Conservation (phyloP, 1,140 invertebrate species). For the Drosophila prosaltans region DNA sequence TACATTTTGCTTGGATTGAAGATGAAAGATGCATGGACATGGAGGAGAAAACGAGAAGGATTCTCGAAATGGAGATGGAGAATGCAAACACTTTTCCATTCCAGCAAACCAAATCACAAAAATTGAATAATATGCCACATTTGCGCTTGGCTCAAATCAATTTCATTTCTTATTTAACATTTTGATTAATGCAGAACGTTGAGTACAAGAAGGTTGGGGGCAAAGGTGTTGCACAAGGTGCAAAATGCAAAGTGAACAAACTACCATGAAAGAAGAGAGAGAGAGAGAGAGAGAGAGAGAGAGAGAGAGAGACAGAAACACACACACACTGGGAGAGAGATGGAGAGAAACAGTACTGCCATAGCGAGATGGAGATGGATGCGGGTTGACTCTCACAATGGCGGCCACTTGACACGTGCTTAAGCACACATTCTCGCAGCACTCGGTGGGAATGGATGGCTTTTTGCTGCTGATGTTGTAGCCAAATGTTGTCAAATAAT, state of each 20-base stretch:
- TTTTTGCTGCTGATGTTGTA: slow-evolving; percentile 42
- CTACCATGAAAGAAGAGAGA: not conserved
- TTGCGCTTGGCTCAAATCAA: slow-evolving; percentile 66
- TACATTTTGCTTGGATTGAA: not conserved
- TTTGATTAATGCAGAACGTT: slow-evolving; percentile 70
- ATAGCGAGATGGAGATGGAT: slow-evolving; percentile 3
- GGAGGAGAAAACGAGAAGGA: not conserved
- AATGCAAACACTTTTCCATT: slow-evolving; percentile 7
- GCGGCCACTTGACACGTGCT: slow-evolving; percentile 73
- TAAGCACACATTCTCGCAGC: slow-evolving; percentile 33
- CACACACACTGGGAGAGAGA: not conserved
- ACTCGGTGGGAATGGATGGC: slow-evolving; percentile 14
- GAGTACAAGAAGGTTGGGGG: not conserved
- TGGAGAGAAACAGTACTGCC: not conserved
- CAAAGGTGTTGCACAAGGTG: slow-evolving; percentile 37
- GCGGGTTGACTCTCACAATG: slow-evolving; percentile 29
- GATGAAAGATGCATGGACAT: not conserved
- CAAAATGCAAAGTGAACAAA: slow-evolving; percentile 56
- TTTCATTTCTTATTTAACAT: slow-evolving; percentile 78
- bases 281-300: not conserved
- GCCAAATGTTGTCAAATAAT: slow-evolving; percentile 78
- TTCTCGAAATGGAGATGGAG: not conserved
- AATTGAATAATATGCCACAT: slow-evolving; percentile 76
- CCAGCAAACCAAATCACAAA: slow-evolving; percentile 25
- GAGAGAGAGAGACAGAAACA: not conserved